Conservation (phyloP, 2,113 vertebrate species). For the Dasypus novemcinctus region DNA sequence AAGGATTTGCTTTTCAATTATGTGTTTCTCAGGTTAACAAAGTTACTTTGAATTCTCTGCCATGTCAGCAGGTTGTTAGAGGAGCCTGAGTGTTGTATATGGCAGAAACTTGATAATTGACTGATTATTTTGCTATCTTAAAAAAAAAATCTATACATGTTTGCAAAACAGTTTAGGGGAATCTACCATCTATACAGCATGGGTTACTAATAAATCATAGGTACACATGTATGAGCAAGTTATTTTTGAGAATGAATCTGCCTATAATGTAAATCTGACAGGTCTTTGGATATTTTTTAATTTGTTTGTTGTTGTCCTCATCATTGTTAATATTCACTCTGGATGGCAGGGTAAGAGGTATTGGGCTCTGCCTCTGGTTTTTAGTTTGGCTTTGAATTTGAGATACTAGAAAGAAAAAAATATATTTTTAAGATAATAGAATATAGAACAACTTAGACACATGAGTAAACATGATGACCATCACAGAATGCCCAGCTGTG, state of each 20-base stretch:
- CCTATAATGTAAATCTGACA: constrained; percentile 22
- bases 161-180: constrained; percentile 43
- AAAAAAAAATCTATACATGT: constrained; percentile 16
- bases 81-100: background rate
- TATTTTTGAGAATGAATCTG: constrained; percentile 56
- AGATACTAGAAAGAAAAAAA: constrained; percentile 43
- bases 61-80: constrained; percentile 14
- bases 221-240: constrained; percentile 19
- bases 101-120: constrained; percentile 47
- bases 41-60: constrained; percentile 58
- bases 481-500: background rate
- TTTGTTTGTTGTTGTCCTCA: background rate
- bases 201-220: constrained; percentile 23
- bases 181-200: background rate
- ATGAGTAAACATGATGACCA: background rate
- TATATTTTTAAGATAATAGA: constrained; percentile 34
- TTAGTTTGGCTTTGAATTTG: constrained; percentile 62
- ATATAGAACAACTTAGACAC: background rate
- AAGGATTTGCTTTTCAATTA: constrained; percentile 61
- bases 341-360: background rate
- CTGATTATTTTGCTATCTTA: constrained; percentile 52
- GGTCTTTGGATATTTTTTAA: constrained; percentile 31
- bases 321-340: background rate
- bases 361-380: constrained; percentile 51
- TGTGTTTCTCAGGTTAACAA: constrained; percentile 73